These are phyloP conservation scores for Alfaro cultratus DNA, from an alignment of 2,797 vertebrate species.

Conservation along the genomic window DNA sequence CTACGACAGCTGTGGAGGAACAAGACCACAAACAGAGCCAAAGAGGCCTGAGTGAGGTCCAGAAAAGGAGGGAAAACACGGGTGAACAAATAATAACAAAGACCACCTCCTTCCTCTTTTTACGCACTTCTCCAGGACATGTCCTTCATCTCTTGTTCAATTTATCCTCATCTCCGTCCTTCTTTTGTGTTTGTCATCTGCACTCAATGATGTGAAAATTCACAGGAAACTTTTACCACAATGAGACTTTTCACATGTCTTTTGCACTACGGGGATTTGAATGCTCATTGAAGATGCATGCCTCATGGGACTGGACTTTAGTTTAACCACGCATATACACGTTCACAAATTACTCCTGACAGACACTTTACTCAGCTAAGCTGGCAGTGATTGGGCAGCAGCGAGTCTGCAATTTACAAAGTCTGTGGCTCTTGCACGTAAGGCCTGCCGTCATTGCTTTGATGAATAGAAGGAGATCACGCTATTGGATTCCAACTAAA, in stretches of 20 bases:
- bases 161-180: slow-evolving; percentile 71
- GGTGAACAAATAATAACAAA: slow-evolving; percentile 73
- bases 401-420: slow-evolving; percentile 51
- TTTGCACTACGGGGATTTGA: slow-evolving; percentile 52
- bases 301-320: slow-evolving; percentile 24
- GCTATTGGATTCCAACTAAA: slow-evolving; percentile 45
- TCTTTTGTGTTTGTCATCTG: slow-evolving; percentile 69
- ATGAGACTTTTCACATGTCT: slow-evolving; percentile 64
- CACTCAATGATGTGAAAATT: slow-evolving; percentile 64
- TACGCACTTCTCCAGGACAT: slow-evolving; percentile 66
- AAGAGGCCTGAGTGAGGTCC: slow-evolving; percentile 29
- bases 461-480: slow-evolving; percentile 60
- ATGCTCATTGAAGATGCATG: slow-evolving; percentile 28
- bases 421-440: slow-evolving; percentile 51
- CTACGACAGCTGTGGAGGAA: slow-evolving; percentile 69
- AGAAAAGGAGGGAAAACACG: slow-evolving; percentile 50
- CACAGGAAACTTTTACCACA: slow-evolving; percentile 71
- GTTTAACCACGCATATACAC: slow-evolving; percentile 37
- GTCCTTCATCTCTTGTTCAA: slow-evolving; percentile 73
- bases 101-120: slow-evolving; percentile 70
- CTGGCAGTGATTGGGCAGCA: slow-evolving; percentile 51
- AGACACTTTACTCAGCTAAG: slow-evolving; percentile 37
- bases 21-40: slow-evolving; percentile 52
- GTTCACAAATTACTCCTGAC: slow-evolving; percentile 53
- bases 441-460: slow-evolving; percentile 55